A percentile compares a stretch with the other conserved stretches of the same genome.
Evolutionary conservation across 2,888 invertebrate genomes (phyloP).

Genomic region (Anodontia alba): DNA sequence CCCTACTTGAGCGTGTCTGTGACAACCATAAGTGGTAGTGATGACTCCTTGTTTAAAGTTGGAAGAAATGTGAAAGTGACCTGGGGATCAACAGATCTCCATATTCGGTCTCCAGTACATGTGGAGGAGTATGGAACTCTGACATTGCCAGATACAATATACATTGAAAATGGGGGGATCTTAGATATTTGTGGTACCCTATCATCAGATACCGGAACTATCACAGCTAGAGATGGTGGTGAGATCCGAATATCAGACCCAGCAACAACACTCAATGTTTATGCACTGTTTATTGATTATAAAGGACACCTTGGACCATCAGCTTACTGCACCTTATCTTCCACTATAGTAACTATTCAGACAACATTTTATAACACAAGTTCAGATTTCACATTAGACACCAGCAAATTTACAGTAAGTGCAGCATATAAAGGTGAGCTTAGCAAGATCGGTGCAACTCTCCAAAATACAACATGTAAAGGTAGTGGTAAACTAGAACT

Average conservation of each 20-base stretch:
- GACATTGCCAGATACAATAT: conserved; percentile 62
- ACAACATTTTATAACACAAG: conserved; percentile 51
- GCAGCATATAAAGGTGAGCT: conserved; percentile 20
- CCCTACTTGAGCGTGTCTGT: conserved; percentile 48
- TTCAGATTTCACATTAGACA: conserved; percentile 47
- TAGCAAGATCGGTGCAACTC: conserved; percentile 22
- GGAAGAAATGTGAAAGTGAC: conserved; percentile 55
- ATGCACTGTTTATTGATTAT: conserved; percentile 57
- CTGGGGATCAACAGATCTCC: conserved; percentile 44
- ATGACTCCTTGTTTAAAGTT: conserved; percentile 50
- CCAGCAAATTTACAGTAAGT: conserved; percentile 30
- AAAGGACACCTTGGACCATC: conserved; percentile 55
- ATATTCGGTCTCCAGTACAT: conserved; percentile 50
- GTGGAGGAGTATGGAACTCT: conserved; percentile 58
- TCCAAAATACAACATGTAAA: conserved; percentile 33
- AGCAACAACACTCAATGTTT: conserved; percentile 46
- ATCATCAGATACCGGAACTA: conserved; percentile 46
- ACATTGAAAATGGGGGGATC: conserved; percentile 53
- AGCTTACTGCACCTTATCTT: conserved; percentile 48
- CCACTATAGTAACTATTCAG: conserved; percentile 29
- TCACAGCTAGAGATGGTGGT: conserved; percentile 60
- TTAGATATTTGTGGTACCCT: conserved; percentile 69
- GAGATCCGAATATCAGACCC: conserved; percentile 56
- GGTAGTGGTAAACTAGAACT: conserved; percentile 54
- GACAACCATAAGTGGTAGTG: conserved; percentile 52